phyloP scores from a whole-genome alignment of 2,888 invertebrate species.

The Drosophila monieri region DNA sequence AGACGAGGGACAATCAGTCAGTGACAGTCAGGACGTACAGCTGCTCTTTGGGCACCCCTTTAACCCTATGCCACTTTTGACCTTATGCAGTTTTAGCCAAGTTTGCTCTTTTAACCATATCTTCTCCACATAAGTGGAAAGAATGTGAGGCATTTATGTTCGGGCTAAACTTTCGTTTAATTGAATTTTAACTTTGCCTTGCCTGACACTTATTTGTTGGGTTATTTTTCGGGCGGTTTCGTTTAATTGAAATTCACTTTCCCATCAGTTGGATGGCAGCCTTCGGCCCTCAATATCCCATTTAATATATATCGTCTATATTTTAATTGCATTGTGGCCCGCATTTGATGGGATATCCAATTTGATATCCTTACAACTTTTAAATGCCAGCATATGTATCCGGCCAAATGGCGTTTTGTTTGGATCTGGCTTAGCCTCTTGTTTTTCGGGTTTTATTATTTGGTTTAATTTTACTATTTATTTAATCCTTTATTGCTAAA shows the following conservation, averaged over 20 bases:
- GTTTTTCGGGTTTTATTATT: constrained; percentile 17
- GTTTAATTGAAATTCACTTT: constrained; percentile 56
- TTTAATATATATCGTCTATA: constrained; percentile 5
- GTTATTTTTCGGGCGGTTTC: constrained; percentile 38
- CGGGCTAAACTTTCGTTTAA: constrained; percentile 47
- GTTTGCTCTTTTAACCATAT: constrained; percentile 21
- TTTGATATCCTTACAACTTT: constrained; percentile 2
- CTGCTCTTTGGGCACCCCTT: constrained; percentile 18
- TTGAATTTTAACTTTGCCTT: constrained; percentile 52
- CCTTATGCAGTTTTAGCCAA: constrained; percentile 24
- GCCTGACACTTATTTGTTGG: constrained; percentile 41
- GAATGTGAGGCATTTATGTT: constrained; percentile 33
- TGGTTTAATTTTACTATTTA: constrained; percentile 25
- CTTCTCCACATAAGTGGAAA: constrained; percentile 14
- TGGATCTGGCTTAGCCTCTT: neutral
- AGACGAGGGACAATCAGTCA: constrained; percentile 39
- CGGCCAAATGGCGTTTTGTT: constrained; percentile 22
- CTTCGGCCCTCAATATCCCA: neutral
- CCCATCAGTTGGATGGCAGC: constrained; percentile 11
- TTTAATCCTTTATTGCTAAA: constrained; percentile 33
- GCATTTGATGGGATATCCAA: constrained; percentile 1
- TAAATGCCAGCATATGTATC: constrained; percentile 12
- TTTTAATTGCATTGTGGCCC: constrained; percentile 30
- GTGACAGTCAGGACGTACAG: constrained; percentile 42
- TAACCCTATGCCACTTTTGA: neutral